A percentile compares a stretch with the other conserved stretches of the same genome.
Evolutionary conservation across 2,888 invertebrate species (phyloP).

Genomic region (Clunio marinus): DNA sequence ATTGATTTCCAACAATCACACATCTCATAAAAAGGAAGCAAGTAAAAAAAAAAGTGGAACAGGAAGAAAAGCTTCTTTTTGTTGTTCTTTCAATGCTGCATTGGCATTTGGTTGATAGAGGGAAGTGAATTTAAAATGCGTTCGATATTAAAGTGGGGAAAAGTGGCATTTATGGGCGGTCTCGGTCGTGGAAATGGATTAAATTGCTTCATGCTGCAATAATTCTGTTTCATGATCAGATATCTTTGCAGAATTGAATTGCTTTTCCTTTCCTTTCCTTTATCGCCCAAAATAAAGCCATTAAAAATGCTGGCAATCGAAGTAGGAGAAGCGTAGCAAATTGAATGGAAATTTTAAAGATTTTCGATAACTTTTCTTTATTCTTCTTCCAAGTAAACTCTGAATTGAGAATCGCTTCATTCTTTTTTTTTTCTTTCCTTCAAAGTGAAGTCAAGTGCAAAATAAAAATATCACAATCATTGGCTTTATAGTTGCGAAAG

Average conservation of each 20-base stretch:
- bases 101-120: neutral
- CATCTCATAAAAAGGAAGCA: neutral
- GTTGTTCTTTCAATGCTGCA: neutral
- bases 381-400: neutral
- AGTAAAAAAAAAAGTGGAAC: no score
- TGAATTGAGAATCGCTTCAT: no score
- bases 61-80: neutral
- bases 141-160: neutral
- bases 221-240: conserved; percentile 2
- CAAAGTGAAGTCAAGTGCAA: conserved; percentile 24
- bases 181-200: conserved; percentile 12
- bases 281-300: neutral
- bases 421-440: neutral
- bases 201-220: conserved; percentile 8
- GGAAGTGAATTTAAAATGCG: neutral
- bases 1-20: conserved; percentile 35
- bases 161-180: no score
- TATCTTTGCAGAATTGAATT: conserved; percentile 1
- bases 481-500: neutral
- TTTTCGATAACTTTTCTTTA: neutral
- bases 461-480: conserved; percentile 29
- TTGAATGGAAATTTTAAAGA: conserved; percentile 29
- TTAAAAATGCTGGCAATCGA: conserved; percentile 17
- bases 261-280: neutral
- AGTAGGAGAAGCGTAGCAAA: conserved; percentile 18